A percentile compares a stretch with the other conserved stretches of the same genome.
phyloP scores from a whole-genome alignment of 2,888 invertebrate genomes.

The Vesta saturnalis region DNA sequence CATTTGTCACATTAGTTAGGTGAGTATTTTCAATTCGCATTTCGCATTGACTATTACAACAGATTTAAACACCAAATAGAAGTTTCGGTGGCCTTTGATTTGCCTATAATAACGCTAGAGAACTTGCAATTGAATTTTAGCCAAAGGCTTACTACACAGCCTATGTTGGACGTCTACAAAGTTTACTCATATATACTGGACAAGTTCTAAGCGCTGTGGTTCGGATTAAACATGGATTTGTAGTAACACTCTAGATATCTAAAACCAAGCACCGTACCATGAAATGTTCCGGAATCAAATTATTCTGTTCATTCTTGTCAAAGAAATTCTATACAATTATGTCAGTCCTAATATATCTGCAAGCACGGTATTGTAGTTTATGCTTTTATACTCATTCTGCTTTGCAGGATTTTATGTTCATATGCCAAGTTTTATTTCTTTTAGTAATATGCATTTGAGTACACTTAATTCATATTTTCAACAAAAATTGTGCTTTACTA shows the following conservation, averaged over 20 bases:
- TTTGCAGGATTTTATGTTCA: slow-evolving; percentile 18
- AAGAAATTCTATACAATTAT: slow-evolving; percentile 54
- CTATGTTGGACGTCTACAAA: slow-evolving; percentile 21
- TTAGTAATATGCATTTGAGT: slow-evolving; percentile 7
- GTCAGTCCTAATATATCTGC: slow-evolving; percentile 48
- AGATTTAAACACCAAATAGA: too few relatives aligned
- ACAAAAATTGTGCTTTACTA: neutral
- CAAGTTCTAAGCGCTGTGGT: slow-evolving; percentile 52
- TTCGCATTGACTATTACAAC: neutral
- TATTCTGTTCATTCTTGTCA: slow-evolving; percentile 57
- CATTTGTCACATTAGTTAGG: neutral
- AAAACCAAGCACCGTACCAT: neutral
- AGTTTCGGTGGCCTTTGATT: slow-evolving; percentile 16
- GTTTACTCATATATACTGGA: slow-evolving; percentile 50
- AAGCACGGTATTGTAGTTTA: slow-evolving; percentile 28
- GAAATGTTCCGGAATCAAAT: slow-evolving; percentile 54
- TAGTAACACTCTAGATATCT: slow-evolving; percentile 42
- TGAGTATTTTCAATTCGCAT: neutral
- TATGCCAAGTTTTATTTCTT: slow-evolving; percentile 14
- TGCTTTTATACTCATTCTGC: slow-evolving; percentile 16
- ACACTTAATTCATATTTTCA: slow-evolving; percentile 2
- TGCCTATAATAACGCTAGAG: slow-evolving; percentile 18
- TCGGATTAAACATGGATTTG: slow-evolving; percentile 57
- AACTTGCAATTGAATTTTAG: slow-evolving; percentile 28
- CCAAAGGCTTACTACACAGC: slow-evolving; percentile 11